Conservation (phyloP, 2,888 invertebrate genomes). For the Fragum fragum region DNA sequence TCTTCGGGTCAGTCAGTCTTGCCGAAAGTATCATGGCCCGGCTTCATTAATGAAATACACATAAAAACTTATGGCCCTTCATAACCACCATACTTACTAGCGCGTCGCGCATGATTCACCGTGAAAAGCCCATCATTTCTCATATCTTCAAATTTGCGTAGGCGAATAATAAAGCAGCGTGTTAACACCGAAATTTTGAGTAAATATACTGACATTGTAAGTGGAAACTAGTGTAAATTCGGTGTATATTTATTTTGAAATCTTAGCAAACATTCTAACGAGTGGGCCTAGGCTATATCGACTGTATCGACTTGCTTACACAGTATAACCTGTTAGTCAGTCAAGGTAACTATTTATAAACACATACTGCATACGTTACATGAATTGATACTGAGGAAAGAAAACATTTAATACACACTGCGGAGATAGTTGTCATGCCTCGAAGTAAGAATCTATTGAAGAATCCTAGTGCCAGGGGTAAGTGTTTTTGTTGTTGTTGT, state of each 20-base stretch:
- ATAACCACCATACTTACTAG: background rate
- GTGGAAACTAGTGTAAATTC: background rate
- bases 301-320: background rate
- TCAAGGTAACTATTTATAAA: background rate
- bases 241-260: background rate
- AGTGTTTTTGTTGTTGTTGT: background rate
- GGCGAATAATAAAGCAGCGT: background rate
- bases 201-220: background rate
- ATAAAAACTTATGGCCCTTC: no score
- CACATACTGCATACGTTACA: background rate
- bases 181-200: background rate
- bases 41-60: no score
- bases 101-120: background rate
- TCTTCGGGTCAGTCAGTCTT: no score
- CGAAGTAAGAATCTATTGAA: constrained; percentile 21
- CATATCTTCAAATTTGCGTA: background rate
- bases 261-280: background rate
- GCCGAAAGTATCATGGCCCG: no score
- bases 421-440: background rate
- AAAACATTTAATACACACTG: background rate
- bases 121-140: background rate
- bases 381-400: background rate
- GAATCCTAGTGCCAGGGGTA: constrained; percentile 7
- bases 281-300: background rate
- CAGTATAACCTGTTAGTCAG: background rate